These are phyloP conservation scores for Carassius gibelio DNA, from an alignment of 2,113 vertebrate genomes.

Conservation along the genomic window DNA sequence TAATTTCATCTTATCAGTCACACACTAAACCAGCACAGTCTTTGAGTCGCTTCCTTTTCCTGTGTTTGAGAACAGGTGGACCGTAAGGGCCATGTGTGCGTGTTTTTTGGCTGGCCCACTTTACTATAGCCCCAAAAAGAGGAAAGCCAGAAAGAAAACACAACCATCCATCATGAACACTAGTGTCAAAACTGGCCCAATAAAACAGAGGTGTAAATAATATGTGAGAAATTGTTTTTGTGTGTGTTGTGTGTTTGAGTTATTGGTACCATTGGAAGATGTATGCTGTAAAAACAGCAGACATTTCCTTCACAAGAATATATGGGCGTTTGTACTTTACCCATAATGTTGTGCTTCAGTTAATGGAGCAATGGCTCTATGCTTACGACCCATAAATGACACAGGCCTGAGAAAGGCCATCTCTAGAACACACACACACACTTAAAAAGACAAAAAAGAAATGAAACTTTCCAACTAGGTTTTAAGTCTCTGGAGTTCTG, in stretches of 20 bases:
- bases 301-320: conserved; percentile 56
- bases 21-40: conserved; percentile 20
- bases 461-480: conserved; percentile 15
- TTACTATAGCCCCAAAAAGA: conserved; percentile 51
- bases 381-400: conserved; percentile 49
- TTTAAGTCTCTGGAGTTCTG: background rate
- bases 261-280: conserved; percentile 65
- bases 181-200: conserved; percentile 69
- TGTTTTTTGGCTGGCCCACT: conserved; percentile 60
- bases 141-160: conserved; percentile 43
- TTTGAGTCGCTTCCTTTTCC: conserved; percentile 16
- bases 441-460: background rate
- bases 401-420: background rate
- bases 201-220: conserved; percentile 75
- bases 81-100: background rate
- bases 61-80: conserved; percentile 27
- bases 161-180: conserved; percentile 67
- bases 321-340: conserved; percentile 58
- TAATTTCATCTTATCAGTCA: conserved; percentile 39
- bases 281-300: conserved; percentile 67
- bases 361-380: conserved; percentile 24
- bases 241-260: conserved; percentile 41
- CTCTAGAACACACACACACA: conserved; percentile 1
- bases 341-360: conserved; percentile 25
- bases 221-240: conserved; percentile 46